Evolutionary conservation across 2,113 vertebrate species (phyloP).

Genomic region (Regulus satrapa): DNA sequence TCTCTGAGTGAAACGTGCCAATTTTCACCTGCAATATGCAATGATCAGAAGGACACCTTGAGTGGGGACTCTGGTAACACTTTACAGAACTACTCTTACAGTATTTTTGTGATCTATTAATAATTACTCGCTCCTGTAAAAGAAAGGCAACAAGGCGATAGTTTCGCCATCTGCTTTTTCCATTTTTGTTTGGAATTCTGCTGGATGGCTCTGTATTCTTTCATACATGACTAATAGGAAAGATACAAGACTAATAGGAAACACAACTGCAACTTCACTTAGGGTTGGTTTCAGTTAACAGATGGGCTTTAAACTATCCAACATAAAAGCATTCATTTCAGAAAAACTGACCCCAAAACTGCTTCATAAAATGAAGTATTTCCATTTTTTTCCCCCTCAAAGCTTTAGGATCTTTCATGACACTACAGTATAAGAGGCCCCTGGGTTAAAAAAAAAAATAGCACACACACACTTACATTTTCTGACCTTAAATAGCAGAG

Average conservation of each 20-base stretch:
- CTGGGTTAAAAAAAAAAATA: not conserved
- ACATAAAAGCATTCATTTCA: slow-evolving; percentile 78
- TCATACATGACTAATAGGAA: slow-evolving; percentile 79
- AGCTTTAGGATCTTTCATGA: slow-evolving; percentile 70
- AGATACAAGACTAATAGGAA: slow-evolving; percentile 78
- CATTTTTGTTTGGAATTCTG: slow-evolving; percentile 66
- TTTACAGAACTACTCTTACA: not conserved
- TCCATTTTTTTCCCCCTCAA: slow-evolving; percentile 33
- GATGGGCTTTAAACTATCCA: slow-evolving; percentile 78
- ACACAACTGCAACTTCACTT: slow-evolving; percentile 72
- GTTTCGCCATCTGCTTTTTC: slow-evolving; percentile 72
- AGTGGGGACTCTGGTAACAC: not conserved
- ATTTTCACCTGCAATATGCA: slow-evolving; percentile 41
- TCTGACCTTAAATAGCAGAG: slow-evolving; percentile 71
- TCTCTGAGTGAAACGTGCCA: slow-evolving; percentile 46
- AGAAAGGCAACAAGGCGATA: slow-evolving; percentile 50
- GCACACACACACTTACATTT: not conserved
- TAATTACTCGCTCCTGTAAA: slow-evolving; percentile 63
- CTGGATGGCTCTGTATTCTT: slow-evolving; percentile 71
- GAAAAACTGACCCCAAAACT: slow-evolving; percentile 72
- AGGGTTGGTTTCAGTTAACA: slow-evolving; percentile 78
- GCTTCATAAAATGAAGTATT: slow-evolving; percentile 78
- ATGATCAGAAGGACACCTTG: slow-evolving; percentile 33
- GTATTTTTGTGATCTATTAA: slow-evolving; percentile 57
- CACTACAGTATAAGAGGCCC: slow-evolving; percentile 48